Base-by-base conservation (phyloP, 2,113 vertebrate genomes). In the Rhinoderma darwinii region DNA sequence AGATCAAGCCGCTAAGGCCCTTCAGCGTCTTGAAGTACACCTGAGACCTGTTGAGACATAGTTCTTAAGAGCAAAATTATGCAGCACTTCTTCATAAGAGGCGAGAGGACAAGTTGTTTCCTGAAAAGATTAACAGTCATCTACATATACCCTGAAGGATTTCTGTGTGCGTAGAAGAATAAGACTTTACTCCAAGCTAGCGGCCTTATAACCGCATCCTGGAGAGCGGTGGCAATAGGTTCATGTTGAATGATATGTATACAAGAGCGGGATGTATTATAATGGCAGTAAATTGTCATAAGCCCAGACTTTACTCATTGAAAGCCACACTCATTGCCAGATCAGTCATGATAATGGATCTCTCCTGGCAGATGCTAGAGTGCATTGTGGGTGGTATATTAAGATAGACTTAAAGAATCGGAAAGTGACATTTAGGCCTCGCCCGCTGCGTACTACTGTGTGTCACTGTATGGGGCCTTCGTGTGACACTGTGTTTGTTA, bases 51-150 rank as follows among this genome's bases (percentile, higher is more conserved):
- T 51, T 84, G 50, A 68, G 61, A 44, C 61, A 27, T 50, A 30
- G 43, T 72, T 41, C 63, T 51, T 83, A 83, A 83, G 63, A 43
- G 44, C 9, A 70, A 47, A 59, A 59, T 80, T 80, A 80, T 80
- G 35, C 50, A 37, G 77, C 77, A 59, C 77, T 41, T 59, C 51
- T 59, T 80, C 77, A 59, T 80, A 80, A 39, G 77, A 80, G 44
- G 47, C 25, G 43, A 59, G 35, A 39, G 70, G 47, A 56, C 32
- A 56, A 25, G 68, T 41, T 51, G 68, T 74, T 54, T 84, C 30
- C 50, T 39, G 68, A 25, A 59, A 74, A 56, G 50, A 75, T 75
- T 59, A 84, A 15, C 20, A 70, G 43, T 12, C 43, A 35, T 54
- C 47, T 59, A 20, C 39, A 61, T 44, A 8, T 59, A 17, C 83